Conservation (phyloP, 2,797 vertebrate species). For the Falco peregrinus region DNA sequence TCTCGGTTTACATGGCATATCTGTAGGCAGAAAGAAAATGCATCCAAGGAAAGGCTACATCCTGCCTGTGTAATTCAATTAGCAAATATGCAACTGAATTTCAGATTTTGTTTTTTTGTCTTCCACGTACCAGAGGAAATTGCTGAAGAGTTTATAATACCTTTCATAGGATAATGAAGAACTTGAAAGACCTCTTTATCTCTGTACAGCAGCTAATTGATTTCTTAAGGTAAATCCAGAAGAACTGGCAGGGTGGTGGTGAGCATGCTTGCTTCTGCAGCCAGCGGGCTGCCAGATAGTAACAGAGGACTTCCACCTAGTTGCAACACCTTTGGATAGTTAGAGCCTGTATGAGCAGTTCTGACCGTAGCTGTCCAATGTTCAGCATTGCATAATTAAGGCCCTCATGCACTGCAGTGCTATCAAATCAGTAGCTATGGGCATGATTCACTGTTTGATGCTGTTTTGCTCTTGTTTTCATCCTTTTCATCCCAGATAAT, state of each 20-base stretch:
- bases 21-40: background rate
- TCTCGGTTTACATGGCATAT: background rate
- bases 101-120: background rate
- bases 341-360: background rate
- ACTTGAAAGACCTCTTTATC: background rate
- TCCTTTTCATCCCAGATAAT: background rate
- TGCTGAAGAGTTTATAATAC: background rate
- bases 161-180: background rate
- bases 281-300: background rate
- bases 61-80: background rate
- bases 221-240: background rate
- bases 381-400: background rate
- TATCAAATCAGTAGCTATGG: background rate
- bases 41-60: background rate
- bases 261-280: rapidly evolving
- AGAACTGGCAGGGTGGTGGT: background rate
- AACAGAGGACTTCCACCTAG: background rate
- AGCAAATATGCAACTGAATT: background rate
- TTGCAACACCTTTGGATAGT: background rate
- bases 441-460: background rate
- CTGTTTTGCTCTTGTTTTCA: background rate
- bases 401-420: background rate
- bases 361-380: background rate
- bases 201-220: background rate
- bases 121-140: background rate